Evolutionary conservation across 2,113 vertebrate species (phyloP), one percentile per base, ranked within the genome.

Genomic region (Siphamia tubifer): DNA sequence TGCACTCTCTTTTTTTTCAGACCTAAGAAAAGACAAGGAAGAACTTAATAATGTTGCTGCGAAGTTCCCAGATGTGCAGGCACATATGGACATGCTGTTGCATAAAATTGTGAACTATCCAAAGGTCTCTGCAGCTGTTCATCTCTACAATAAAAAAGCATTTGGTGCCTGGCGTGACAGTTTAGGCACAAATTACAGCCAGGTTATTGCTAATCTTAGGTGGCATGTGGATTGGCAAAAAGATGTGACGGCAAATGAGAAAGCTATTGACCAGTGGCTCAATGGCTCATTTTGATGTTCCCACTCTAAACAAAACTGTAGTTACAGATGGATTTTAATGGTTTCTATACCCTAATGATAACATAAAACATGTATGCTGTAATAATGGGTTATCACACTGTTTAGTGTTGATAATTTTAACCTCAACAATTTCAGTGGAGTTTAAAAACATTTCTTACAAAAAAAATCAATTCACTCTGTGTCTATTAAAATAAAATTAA

Each of bases 221-320:
- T 99, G 97, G 98, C 94, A 97, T 79, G 57, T 90, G n/a, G 95
- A 97, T 79, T 99, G 96, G 97, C 90, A 94, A 69, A 93, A 93
- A 70, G 79, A 95, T 66, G 84, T 65, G 0, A 60, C 67, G 23
- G 85, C 81, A 40, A 94, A 94, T 1, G 91, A 96, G 81, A 82
- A 45, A 67, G 94, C 92, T 11, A 94, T 99, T 74, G 77, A 96
- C 1, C 79, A 61, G 11, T 98, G 98, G 98, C 87, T 93, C 4
- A 25, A 62, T 47, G 77, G 39, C 27, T 74, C 56, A 21, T 49
- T 24, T 5, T 74, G 30, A 79, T 55, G 12, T 28, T 56, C 56
- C 21, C 38, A 17, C 20, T 15, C 0, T 23, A 25, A n/a, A n/a
- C n/a, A n/a, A n/a, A n/a, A n/a, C n/a, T n/a, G n/a, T n/a, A n/a